Evolutionary conservation across 2,797 vertebrate genomes (phyloP), one percentile per base, ranked within the genome.

Genomic region (Dryobates pubescens): DNA sequence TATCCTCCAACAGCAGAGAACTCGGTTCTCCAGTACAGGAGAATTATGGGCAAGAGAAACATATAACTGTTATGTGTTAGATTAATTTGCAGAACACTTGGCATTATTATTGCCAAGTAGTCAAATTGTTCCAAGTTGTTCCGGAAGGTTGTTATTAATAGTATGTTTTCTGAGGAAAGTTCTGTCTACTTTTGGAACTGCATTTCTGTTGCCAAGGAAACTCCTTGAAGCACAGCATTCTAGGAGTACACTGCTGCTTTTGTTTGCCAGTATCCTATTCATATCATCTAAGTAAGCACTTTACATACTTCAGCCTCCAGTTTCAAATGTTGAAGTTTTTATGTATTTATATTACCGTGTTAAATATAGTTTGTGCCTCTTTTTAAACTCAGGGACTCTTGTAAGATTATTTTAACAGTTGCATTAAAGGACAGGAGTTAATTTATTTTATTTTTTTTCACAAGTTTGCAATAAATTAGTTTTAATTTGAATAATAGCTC

Each of bases 121-220:
- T 98, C 97, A 97, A 97, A 98, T 98, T 97, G 97, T 98, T 98
- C 97, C 97, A 98, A 98, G 97, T 98, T 98, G 97, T 97, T 97
- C 98, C 97, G 97, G 98, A 98, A 98, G 98, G 98, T 96, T 98
- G 98, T 98, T 98, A 98, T 98, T 98, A 98, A 98, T 98, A 98
- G 98, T 98, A 98, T 97, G 97, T 97, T 97, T 98, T 98, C 97
- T 98, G 96, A 97, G 97, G 97, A 98, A 98, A 98, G 97, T 98
- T 98, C 98, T 98, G 97, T 98, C 98, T 98, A 98, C 98, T 98
- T 98, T 98, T 98, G 97, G 98, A 98, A 98, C 97, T 97, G 97
- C 98, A 96, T 98, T 98, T 97, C 96, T 97, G 98, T 98, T 98
- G 97, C 97, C 97, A 97, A 96, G 98, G 98, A 97, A 97, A 98